Base-by-base conservation (phyloP, 2,888 invertebrate species). In the Exephanes ischioxanthus region DNA sequence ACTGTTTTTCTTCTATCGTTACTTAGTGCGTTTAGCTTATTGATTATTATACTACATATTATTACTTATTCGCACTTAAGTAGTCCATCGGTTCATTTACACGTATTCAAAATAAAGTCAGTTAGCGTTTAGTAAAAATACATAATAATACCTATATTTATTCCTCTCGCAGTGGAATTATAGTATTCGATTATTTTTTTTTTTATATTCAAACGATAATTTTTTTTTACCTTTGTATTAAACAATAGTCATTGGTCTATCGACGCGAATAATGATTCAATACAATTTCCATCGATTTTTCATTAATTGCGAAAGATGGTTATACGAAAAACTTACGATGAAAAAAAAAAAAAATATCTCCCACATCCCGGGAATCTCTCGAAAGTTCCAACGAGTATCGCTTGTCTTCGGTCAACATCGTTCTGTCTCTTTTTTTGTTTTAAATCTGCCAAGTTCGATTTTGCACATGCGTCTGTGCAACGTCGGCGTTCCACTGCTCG, bases 161-260 rank as follows among this genome's bases (percentile, higher is more conserved):
- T 73, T 73, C 63, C 80, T 73, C 61, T 61, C 80, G 71, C 55
- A 67, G 66, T 67, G 80, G 80, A 80, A 80, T 63, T 67, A 67
- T 71, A 79, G 83, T 71, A 53, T 91, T 89, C 89, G 91, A 90
- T 90, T 89, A 88, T 90, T 30, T 51, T 26, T 68, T 68, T 19
- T 68, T 68, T 19, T 51, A 51, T 78, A 82, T 75, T 84, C 66
- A 84, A 85, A 66, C 66, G 72, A 80, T 68, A 72, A 66, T 48
- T 45, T 68, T 53, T 67, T 77, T 78, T 79, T 45, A 83, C 79
- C 66, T 41, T 84, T 79, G 89, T 87, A 89, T 89, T 92, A 92
- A 92, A 92, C 86, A 91, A 92, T 93, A 93, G 90, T 93, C 92
- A 93, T 93, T 93, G 93, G 93, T 93, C 92, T 92, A 90, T 90